Evolutionary conservation across 1,140 invertebrate species (phyloP).

Genomic region (Drosophila novamexicana): DNA sequence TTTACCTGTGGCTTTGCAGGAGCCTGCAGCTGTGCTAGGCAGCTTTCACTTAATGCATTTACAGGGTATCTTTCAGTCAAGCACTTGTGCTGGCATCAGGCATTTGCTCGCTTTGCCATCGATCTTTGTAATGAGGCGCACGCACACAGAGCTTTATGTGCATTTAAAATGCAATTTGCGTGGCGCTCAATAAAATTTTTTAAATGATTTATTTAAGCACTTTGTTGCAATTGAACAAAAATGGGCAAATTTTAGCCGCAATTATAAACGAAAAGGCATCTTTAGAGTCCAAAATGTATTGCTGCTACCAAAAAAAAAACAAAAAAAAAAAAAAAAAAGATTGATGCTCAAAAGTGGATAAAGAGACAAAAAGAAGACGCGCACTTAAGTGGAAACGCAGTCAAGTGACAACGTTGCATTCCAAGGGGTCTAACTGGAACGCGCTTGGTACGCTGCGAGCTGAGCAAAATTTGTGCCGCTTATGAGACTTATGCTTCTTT

Average conservation of each 20-base stretch:
- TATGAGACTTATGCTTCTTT: neutral
- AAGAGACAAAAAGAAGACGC: neutral
- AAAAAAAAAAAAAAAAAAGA: neutral
- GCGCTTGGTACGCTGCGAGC: too few relatives aligned
- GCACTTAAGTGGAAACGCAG: slow-evolving; percentile 57
- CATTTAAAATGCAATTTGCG: slow-evolving; percentile 74
- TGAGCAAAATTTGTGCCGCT: too few relatives aligned
- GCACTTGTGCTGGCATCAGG: neutral
- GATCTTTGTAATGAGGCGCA: slow-evolving; percentile 11
- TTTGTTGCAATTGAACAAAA: slow-evolving; percentile 50
- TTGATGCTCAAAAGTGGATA: slow-evolving; percentile 24
- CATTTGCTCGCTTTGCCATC: neutral
- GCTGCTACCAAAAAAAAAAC: neutral
- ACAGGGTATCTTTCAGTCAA: neutral
- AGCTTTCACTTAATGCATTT: neutral
- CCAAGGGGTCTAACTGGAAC: too few relatives aligned
- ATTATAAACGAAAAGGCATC: slow-evolving; percentile 49
- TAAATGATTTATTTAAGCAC: slow-evolving; percentile 74
- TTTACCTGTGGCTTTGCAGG: too few relatives aligned
- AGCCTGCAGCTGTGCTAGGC: neutral
- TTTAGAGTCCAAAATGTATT: slow-evolving; percentile 1
- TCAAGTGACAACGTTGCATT: slow-evolving; percentile 28
- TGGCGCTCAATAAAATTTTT: slow-evolving; percentile 59
- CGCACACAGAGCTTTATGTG: neutral
- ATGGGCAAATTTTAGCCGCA: slow-evolving; percentile 60